Evolutionary conservation across 2,888 invertebrate genomes (phyloP), one percentile per base, ranked within the genome.

Genomic region (Flexamia atlantica): DNA sequence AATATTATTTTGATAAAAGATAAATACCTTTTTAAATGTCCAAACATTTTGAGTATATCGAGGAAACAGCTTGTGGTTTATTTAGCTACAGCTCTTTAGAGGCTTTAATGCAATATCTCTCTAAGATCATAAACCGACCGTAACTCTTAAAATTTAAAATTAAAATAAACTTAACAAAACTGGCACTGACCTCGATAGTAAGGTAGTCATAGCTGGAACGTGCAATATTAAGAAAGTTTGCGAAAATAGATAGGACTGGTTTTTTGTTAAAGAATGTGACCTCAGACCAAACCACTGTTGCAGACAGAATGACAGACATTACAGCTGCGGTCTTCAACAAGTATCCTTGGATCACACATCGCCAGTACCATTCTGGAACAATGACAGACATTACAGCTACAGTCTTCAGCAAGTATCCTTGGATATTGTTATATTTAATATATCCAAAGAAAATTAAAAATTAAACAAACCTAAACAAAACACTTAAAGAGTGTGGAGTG

Each of bases 221-320:
- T 17, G 98, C 97, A 53, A 95, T 92, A 88, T 96, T 95, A 30
- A 99, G 94, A 88, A 99, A 95, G 86, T 96, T 94, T n/a, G 99
- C 99, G 90, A 99, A 99, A 86, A 99, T 93, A 0, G 99, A 99
- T 2, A 99, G 92, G 28, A 98, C 97, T 0, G 99, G 99, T 30
- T 93, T 91, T 88, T 96, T 95, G 89, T 96, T 96, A 92, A 99
- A 99, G 91, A 99, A 99, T 0, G 99, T 98, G 88, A 99, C 94
- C 91, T 99, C 99, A 0, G 99, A 99, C 99, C 99, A 99, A n/a
- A 99, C 97, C 42, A 99, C 98, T 89, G 96, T 94, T 30, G 96
- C 91, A 0, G 99, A 98, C 90, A 99, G 92, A 57, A 95, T 90
- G 1, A 94, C 95, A 0, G 97, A 94, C 14, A 94, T 87, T 32